Base-by-base conservation (phyloP, 2,113 vertebrate species). In the Synchiropus splendidus region DNA sequence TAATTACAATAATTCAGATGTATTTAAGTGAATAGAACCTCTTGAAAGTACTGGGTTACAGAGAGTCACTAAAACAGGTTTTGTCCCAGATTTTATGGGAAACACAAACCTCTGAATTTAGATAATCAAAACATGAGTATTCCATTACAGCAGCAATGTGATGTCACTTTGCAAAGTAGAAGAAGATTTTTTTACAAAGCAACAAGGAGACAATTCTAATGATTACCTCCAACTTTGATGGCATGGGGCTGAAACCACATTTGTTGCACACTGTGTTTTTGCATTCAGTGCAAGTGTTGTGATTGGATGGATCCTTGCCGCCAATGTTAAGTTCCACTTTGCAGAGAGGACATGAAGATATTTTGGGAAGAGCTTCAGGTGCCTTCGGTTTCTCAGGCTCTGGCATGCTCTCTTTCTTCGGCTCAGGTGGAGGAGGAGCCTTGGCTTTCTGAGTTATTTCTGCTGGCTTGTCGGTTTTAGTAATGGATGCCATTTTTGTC, bases 161-260 rank as follows among this genome's bases (percentile, higher is more conserved):
- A n/a, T n/a, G n/a, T n/a, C n/a, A n/a, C n/a, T n/a, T n/a, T n/a
- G n/a, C n/a, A n/a, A n/a, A n/a, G n/a, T n/a, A n/a, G n/a, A n/a
- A n/a, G n/a, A n/a, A n/a, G n/a, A n/a, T n/a, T n/a, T n/a, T n/a
- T n/a, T n/a, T n/a, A n/a, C n/a, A n/a, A n/a, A n/a, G n/a, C n/a
- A n/a, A n/a, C n/a, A n/a, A n/a, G n/a, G n/a, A n/a, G n/a, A n/a
- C n/a, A 37, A 10, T 3, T 10, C 36, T 15, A 37, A 10, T 0
- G 27, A 44, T 72, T 73, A 85, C 84, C 80, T 83, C 85, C 50
- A 77, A 76, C 51, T 87, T 61, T 69, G 88, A 90, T 0, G 87
- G 85, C 51, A 79, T 85, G 0, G 90, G 92, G 64, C 89, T 96
- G 85, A 97, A 97, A 87, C 94, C 94, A 90, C 94, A 98, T 57